Conservation (phyloP, 2,797 vertebrate genomes). For the Mycteria americana region DNA sequence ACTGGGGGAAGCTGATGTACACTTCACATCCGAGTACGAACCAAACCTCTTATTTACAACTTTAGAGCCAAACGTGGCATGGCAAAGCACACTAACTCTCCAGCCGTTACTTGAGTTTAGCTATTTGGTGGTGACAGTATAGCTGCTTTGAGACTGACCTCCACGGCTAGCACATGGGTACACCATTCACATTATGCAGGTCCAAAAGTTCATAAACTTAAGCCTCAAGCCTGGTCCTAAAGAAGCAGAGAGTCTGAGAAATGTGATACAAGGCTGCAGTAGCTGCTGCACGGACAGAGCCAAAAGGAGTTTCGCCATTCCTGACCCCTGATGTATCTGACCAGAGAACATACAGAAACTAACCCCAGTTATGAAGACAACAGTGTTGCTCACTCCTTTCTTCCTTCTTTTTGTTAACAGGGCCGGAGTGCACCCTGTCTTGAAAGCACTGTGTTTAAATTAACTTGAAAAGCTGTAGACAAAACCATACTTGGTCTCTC, state of each 20-base stretch:
- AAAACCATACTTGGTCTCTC: not conserved
- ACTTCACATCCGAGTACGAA: not conserved
- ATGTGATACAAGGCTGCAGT: not conserved
- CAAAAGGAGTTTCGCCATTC: not conserved
- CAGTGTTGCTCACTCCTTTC: not conserved
- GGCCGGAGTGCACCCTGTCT: not conserved
- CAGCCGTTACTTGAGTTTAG: not conserved
- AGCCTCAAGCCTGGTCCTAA: not conserved
- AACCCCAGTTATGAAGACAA: not conserved
- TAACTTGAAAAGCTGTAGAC: not conserved
- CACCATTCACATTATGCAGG: not conserved
- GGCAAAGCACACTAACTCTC: not conserved
- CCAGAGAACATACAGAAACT: not conserved
- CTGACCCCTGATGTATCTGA: not conserved
- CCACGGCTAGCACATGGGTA: not conserved
- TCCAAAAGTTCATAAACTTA: not conserved
- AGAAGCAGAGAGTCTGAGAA: not conserved
- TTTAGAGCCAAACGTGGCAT: not conserved
- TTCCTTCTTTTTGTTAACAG: not conserved
- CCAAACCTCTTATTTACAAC: not conserved
- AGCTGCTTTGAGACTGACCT: not conserved
- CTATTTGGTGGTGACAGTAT: not conserved
- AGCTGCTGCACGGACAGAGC: not conserved
- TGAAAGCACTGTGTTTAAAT: not conserved
- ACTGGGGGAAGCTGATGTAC: not conserved